Base-by-base conservation (phyloP, 1,140 invertebrate genomes). In the Drosophila bocki region DNA sequence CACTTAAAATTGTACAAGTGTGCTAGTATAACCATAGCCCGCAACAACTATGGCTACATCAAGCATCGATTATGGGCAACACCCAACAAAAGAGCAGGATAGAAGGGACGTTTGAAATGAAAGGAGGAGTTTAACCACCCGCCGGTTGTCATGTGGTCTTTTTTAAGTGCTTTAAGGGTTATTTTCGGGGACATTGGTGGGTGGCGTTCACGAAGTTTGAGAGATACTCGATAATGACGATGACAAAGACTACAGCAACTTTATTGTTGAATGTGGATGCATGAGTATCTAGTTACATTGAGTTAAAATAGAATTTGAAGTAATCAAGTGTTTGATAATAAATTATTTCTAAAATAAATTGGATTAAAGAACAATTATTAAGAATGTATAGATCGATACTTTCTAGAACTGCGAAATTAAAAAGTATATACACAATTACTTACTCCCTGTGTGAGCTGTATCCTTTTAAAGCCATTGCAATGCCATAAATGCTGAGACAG, bases 161-260 rank as follows among this genome's bases (percentile, higher is more conserved):
- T 82, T 88, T 88, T 88, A 88, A 88, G 85, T 88, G 85, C 85
- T 88, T 80, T 74, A 62, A 78, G 76, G 74, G 85, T 79, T 90
- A 88, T 81, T 88, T 90, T 88, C 63, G 75, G 78, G 64, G 37
- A 44, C 50, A 71, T 78, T 56, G 65, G 64, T 78, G 72, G 80
- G 72, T 44, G 51, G 65, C 11, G 19, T 70, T 70, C 35, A 13
- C 48, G 48, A 39, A 54, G 45, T 59, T 53, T 87, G 72, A 84
- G 69, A 69, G 71, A 35, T 77, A 80, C 83, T 88, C 77, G 83
- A 83, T 87, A 87, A 87, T 88, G 84, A 88, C 76, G 83, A 76
- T 83, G 83, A 80, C 84, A 86, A 87, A 80, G 69, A 56, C 63
- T 63, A 70, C 45, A 48, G 39, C 42, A 64, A 60, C 72, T 54